Conservation (phyloP, 2,888 invertebrate species). For the Punctoribates punctum region DNA sequence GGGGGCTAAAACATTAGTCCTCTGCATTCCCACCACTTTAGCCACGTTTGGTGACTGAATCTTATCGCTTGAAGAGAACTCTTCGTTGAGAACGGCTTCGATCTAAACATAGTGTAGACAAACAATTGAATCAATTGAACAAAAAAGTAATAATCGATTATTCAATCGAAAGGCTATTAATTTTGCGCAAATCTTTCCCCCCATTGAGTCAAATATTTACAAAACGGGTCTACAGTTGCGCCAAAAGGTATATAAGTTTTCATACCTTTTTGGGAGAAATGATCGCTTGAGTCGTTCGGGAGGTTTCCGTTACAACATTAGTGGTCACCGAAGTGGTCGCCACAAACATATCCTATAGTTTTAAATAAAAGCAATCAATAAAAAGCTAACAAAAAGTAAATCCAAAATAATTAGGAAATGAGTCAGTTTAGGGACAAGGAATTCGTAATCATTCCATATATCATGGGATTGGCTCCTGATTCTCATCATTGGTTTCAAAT, state of each 20-base stretch:
- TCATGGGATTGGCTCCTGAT: conserved; percentile 27
- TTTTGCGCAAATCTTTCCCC: conserved; percentile 24
- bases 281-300: background rate
- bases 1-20: conserved; percentile 45
- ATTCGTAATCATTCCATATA: background rate
- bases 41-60: conserved; percentile 2
- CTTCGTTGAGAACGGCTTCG: conserved; percentile 3
- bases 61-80: background rate
- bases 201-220: conserved; percentile 13
- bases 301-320: conserved; percentile 24
- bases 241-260: background rate
- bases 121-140: background rate
- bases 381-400: background rate
- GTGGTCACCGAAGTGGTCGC: background rate
- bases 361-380: background rate
- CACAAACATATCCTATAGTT: background rate
- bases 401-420: background rate
- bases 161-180: background rate
- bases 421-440: conserved; percentile 29
- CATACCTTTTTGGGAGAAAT: conserved; percentile 3
- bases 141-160: background rate
- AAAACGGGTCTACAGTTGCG: conserved; percentile 25
- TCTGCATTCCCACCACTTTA: conserved; percentile 43
- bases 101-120: background rate
- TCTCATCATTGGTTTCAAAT: background rate